Evolutionary conservation across 2,888 invertebrate species (phyloP).

Genomic region (Callosobruchus maculatus): DNA sequence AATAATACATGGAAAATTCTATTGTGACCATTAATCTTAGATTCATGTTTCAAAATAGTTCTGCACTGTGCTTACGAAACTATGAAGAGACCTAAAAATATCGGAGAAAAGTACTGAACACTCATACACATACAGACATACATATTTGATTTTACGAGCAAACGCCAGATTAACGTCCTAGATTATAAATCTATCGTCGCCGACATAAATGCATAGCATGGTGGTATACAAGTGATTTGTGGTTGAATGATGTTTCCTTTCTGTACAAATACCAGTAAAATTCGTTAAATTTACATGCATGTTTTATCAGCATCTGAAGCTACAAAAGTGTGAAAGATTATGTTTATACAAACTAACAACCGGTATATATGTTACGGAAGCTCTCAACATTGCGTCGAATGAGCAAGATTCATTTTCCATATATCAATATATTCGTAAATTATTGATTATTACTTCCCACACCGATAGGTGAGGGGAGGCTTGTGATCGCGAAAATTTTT

Average conservation of each 20-base stretch:
- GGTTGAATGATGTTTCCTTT: constrained; percentile 25
- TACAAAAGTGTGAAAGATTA: constrained; percentile 19
- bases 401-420: too few relatives aligned
- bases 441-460: too few relatives aligned
- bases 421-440: too few relatives aligned
- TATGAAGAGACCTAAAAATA: neutral
- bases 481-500: too few relatives aligned
- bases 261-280: constrained; percentile 21
- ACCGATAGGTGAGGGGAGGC: too few relatives aligned
- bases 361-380: constrained; percentile 8
- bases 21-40: too few relatives aligned
- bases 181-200: constrained; percentile 5
- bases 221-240: constrained; percentile 16
- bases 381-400: constrained; percentile 3
- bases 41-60: too few relatives aligned
- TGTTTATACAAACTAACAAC: constrained; percentile 12
- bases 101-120: neutral
- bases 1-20: too few relatives aligned
- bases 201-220: neutral
- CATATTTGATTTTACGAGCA: neutral
- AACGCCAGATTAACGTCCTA: neutral
- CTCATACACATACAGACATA: neutral
- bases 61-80: too few relatives aligned
- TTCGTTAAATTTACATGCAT: constrained; percentile 16
- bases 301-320: constrained; percentile 17